Conservation (phyloP, 2,888 invertebrate genomes). For the Philereme vetulata region DNA sequence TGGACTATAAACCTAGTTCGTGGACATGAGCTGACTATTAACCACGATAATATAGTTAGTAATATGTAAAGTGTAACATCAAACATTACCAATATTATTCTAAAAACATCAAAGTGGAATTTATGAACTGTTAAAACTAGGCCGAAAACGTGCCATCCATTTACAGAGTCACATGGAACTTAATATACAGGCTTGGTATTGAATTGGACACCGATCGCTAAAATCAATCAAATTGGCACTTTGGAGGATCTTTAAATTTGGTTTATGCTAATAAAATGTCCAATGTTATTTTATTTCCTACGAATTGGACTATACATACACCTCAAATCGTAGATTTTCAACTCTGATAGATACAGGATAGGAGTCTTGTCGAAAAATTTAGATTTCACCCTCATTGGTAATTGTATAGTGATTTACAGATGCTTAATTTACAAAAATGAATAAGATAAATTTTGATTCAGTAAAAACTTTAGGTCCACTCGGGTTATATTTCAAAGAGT, state of each 20-base stretch:
- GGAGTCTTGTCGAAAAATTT: no score
- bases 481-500: no score
- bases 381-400: no score
- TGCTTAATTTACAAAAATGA: no score
- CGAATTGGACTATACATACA: no score
- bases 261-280: constrained; percentile 10
- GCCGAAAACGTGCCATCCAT: constrained; percentile 20
- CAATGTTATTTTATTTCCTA: constrained; percentile 2
- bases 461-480: not conserved
- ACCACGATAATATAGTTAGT: not conserved
- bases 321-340: no score
- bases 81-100: constrained; percentile 12
- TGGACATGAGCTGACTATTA: constrained; percentile 3
- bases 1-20: constrained; percentile 15
- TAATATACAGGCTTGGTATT: constrained; percentile 2
- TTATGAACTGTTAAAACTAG: constrained; percentile 16
- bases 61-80: constrained; percentile 8
- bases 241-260: constrained; percentile 34
- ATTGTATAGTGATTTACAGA: no score
- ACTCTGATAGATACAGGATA: no score
- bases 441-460: not conserved
- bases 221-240: constrained; percentile 38
- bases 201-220: not conserved
- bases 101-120: constrained; percentile 17
- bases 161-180: constrained; percentile 4